phyloP scores from a whole-genome alignment of 2,113 vertebrate genomes.

The Charadrius vociferus region DNA sequence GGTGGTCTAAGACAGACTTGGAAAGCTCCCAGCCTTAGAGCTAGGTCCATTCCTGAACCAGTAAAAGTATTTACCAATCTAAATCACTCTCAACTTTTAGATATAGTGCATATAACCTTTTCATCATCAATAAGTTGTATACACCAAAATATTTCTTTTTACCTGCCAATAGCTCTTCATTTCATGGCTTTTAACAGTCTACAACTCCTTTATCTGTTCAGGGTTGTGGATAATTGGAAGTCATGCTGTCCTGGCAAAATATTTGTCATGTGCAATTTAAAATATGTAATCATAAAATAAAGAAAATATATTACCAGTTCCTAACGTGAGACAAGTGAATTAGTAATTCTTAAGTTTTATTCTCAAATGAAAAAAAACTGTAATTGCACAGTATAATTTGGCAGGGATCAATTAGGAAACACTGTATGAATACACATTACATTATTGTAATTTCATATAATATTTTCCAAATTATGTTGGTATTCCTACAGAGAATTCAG shows the following conservation, averaged over 20 bases:
- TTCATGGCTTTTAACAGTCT: not conserved
- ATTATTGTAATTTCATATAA: not conserved
- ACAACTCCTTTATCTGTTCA: not conserved
- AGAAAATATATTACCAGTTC: not conserved
- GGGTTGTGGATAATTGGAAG: not conserved
- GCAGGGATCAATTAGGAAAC: not conserved
- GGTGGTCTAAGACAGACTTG: not conserved
- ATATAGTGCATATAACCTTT: not conserved
- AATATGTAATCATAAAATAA: not conserved
- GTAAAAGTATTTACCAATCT: not conserved
- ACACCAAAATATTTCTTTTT: not conserved
- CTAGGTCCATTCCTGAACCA: not conserved
- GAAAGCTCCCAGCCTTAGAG: not conserved
- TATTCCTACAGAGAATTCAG: not conserved
- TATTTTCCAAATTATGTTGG: not conserved
- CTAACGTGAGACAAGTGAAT: not conserved
- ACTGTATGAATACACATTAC: not conserved
- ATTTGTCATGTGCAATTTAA: not conserved
- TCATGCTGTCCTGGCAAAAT: not conserved
- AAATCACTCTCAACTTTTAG: not conserved
- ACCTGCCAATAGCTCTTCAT: not conserved
- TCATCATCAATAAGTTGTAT: not conserved
- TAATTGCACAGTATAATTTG: slow-evolving; percentile 8
- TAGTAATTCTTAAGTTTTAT: not conserved
- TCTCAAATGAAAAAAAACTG: slow-evolving; percentile 19